These are phyloP conservation scores for Heliconius nattereri DNA, from an alignment of 1,140 invertebrate genomes.

Conservation along the genomic window DNA sequence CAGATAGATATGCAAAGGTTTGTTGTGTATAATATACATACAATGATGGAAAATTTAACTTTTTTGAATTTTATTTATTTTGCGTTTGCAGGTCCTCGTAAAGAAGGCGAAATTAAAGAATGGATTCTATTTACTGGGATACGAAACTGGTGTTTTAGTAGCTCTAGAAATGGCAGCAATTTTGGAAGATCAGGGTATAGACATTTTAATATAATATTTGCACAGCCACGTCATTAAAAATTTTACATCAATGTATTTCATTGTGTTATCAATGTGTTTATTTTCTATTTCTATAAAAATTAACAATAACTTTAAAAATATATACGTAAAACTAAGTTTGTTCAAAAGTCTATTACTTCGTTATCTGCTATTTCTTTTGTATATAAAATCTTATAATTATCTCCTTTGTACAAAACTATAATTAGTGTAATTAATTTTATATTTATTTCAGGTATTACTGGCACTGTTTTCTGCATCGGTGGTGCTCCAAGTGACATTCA, in stretches of 20 bases:
- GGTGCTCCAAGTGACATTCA: slow-evolving; percentile 50
- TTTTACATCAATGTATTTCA: too few species aligned
- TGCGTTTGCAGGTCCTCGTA: slow-evolving; percentile 47
- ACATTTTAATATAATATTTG: background rate
- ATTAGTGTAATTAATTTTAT: background rate
- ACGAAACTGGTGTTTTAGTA: slow-evolving; percentile 56
- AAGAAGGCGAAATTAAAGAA: slow-evolving; percentile 50
- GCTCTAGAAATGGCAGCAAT: slow-evolving; percentile 63
- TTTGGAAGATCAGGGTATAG: slow-evolving; percentile 59
- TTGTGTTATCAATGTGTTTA: too few species aligned
- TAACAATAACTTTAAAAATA: too few species aligned
- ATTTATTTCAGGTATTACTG: slow-evolving; percentile 51
- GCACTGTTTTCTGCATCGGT: slow-evolving; percentile 61
- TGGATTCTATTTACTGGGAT: slow-evolving; percentile 59
- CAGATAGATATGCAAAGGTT: slow-evolving; percentile 46
- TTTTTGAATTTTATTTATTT: too few species aligned
- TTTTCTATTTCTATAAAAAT: too few species aligned
- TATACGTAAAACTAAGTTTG: too few species aligned
- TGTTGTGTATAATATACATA: background rate
- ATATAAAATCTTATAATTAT: too few species aligned
- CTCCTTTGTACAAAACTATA: too few species aligned
- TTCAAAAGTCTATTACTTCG: too few species aligned
- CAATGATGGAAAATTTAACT: too few species aligned
- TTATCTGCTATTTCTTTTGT: too few species aligned
- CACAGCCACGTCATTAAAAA: too few species aligned